phyloP scores from a whole-genome alignment of 2,797 vertebrate genomes.

The Benthosema pterotum region DNA sequence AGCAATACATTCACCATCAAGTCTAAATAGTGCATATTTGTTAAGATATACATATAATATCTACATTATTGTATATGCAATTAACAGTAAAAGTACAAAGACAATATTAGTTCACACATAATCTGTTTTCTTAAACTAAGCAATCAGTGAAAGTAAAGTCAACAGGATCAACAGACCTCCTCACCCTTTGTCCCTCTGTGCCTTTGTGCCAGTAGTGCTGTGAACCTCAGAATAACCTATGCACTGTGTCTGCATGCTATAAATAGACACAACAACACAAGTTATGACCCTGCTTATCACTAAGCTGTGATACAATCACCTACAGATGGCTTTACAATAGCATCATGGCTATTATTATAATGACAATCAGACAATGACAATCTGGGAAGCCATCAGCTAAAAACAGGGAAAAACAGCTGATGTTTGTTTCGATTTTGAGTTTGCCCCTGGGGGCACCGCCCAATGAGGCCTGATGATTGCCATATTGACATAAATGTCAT shows the following conservation, averaged over 20 bases:
- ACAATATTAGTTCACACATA: background rate
- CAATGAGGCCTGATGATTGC: no score
- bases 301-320: no score
- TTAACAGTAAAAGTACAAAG: no score
- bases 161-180: constrained; percentile 37
- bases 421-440: no score
- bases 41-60: background rate
- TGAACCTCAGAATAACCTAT: constrained; percentile 70
- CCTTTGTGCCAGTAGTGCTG: constrained; percentile 50
- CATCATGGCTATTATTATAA: no score
- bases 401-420: no score
- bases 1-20: background rate
- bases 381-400: no score
- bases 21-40: background rate
- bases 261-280: constrained; percentile 68
- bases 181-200: constrained; percentile 68
- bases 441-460: no score
- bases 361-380: no score
- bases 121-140: background rate
- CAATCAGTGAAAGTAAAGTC: constrained; percentile 15
- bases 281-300: no score
- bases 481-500: no score
- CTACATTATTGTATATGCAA: background rate
- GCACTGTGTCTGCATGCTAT: constrained; percentile 69
- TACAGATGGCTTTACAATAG: constrained; percentile 47